These are phyloP conservation scores for Gouania willdenowi DNA, from an alignment of 2,797 vertebrate species.

Conservation along the genomic window DNA sequence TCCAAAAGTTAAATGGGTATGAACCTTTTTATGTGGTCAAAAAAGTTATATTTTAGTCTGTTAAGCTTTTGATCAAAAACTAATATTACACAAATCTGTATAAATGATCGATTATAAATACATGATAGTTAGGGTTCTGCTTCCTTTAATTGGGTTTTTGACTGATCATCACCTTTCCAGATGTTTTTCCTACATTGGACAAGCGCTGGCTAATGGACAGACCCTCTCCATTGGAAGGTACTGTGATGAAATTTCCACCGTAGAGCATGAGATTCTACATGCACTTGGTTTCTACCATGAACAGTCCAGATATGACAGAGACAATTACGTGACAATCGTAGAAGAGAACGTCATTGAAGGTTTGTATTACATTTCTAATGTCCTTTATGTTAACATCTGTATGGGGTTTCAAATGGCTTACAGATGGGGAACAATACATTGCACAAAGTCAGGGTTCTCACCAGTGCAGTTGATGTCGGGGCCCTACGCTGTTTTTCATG, in stretches of 20 bases:
- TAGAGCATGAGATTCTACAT: slow-evolving; percentile 86
- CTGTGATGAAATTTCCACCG: slow-evolving; percentile 73
- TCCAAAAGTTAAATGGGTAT: slow-evolving; percentile 77
- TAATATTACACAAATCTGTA: neutral
- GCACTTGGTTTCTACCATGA: slow-evolving; percentile 88
- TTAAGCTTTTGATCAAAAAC: neutral
- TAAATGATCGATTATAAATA: neutral
- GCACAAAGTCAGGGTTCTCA: too few relatives aligned
- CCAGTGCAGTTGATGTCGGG: too few relatives aligned
- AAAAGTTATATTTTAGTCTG: too few relatives aligned
- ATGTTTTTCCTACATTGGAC: slow-evolving; percentile 82
- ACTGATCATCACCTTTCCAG: slow-evolving; percentile 47
- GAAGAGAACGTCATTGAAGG: slow-evolving; percentile 76
- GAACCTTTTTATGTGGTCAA: slow-evolving; percentile 1
- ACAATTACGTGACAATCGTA: slow-evolving; percentile 78
- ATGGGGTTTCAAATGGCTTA: neutral
- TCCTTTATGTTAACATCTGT: neutral
- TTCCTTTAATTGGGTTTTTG: neutral
- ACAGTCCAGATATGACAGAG: slow-evolving; percentile 85
- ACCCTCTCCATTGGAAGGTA: slow-evolving; percentile 74
- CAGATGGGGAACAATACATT: neutral
- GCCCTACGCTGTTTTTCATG: too few relatives aligned
- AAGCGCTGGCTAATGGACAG: slow-evolving; percentile 31
- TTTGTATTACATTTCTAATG: slow-evolving; percentile 17
- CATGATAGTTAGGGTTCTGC: neutral